Evolutionary conservation across 2,888 invertebrate species (phyloP).

Genomic region (Bugulina stolonifera): DNA sequence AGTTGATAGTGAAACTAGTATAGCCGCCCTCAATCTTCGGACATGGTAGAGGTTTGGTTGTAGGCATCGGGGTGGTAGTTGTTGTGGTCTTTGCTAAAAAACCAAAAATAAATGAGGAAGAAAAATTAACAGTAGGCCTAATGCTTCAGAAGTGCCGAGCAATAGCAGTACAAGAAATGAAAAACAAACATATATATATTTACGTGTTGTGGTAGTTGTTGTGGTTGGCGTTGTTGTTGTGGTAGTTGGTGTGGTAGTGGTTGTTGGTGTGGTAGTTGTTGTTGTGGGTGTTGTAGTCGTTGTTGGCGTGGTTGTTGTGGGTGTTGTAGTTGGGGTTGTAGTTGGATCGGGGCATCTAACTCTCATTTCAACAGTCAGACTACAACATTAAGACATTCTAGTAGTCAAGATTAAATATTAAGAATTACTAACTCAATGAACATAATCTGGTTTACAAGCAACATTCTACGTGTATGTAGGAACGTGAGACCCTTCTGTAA

Average conservation of each 20-base stretch:
- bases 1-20: neutral
- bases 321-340: neutral
- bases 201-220: conserved; percentile 19
- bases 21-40: neutral
- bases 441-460: no score
- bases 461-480: no score
- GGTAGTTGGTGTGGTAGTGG: neutral
- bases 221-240: conserved; percentile 19
- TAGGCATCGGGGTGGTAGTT: neutral
- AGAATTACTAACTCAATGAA: no score
- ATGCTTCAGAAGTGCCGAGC: no score
- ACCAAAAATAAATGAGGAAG: no score
- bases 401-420: no score
- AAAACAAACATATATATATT: neutral
- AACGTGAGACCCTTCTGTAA: no score
- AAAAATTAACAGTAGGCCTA: neutral
- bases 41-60: neutral
- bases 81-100: neutral
- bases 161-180: no score
- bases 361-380: neutral
- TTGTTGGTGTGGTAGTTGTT: neutral
- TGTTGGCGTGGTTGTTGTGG: neutral
- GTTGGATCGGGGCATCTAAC: conserved; percentile 9
- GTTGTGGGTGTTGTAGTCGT: conserved; percentile 8
- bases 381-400: no score